Percentiles rank a stretch among this genome's conserved stretches.
phyloP scores from a whole-genome alignment of 2,797 vertebrate species.

The Halcyon smyrnensis region DNA sequence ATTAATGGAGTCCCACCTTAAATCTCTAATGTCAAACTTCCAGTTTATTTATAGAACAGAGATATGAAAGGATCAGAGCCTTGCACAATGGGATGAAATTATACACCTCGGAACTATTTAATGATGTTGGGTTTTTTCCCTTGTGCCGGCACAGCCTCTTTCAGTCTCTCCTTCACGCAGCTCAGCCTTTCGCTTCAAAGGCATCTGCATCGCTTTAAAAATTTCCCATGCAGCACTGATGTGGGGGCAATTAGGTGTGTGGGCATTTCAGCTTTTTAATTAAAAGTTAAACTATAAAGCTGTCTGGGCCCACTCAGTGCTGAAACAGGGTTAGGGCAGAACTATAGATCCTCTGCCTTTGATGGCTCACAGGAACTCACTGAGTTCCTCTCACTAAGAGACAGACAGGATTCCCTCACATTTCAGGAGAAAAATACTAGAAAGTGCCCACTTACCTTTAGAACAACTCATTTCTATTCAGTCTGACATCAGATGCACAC shows the following conservation, averaged over 20 bases:
- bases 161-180: neutral
- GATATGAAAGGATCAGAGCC: neutral
- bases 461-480: neutral
- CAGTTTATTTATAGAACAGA: neutral
- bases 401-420: neutral
- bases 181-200: neutral
- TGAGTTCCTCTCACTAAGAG: accelerated
- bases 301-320: neutral
- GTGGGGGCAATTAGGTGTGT: neutral
- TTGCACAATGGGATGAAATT: neutral
- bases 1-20: neutral
- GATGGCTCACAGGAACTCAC: neutral
- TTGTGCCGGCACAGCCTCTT: neutral
- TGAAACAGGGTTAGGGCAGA: neutral
- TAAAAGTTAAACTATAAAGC: neutral
- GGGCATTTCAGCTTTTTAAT: neutral
- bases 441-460: neutral
- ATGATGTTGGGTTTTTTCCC: neutral
- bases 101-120: neutral
- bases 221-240: neutral
- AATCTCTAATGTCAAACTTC: neutral
- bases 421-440: neutral
- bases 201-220: neutral
- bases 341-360: neutral
- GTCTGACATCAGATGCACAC: neutral